A percentile compares a stretch with the other conserved stretches of the same genome.
These are phyloP conservation scores for Drosophila guanche DNA, from an alignment of 1,140 invertebrate species.

Conservation along the genomic window DNA sequence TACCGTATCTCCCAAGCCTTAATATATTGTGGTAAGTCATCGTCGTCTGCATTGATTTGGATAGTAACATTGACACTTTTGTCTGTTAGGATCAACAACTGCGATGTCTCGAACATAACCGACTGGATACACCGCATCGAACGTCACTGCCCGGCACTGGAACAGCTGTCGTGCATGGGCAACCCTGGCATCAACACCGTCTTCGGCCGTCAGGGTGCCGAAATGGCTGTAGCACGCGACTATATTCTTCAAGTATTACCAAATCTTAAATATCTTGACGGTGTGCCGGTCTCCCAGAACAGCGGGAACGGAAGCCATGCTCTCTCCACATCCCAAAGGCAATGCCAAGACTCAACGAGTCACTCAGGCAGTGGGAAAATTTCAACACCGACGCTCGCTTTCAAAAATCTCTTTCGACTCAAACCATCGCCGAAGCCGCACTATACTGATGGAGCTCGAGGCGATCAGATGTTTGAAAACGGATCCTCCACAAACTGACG, in stretches of 20 bases:
- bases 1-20: conserved; percentile 72
- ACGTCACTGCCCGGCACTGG: conserved; percentile 64
- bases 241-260: conserved; percentile 66
- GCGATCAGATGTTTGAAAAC: conserved; percentile 38
- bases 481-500: conserved; percentile 71
- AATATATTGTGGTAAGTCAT: conserved; percentile 70
- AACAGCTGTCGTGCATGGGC: conserved; percentile 78
- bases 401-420: conserved; percentile 68
- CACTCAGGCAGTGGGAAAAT: conserved; percentile 53
- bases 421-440: conserved; percentile 47
- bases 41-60: no score
- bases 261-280: conserved; percentile 66
- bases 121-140: conserved; percentile 78
- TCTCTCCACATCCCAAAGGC: conserved; percentile 48
- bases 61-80: background rate
- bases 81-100: conserved; percentile 74
- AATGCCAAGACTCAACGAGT: conserved; percentile 58
- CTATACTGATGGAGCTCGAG: no score
- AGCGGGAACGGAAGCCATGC: conserved; percentile 14
- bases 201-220: conserved; percentile 36
- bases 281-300: conserved; percentile 26
- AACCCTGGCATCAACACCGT: conserved; percentile 66
- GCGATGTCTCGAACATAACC: conserved; percentile 71
- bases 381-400: conserved; percentile 47
- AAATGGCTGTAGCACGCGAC: conserved; percentile 25